Conservation (phyloP, 2,797 vertebrate species). For the Enteromius afrohamiltoni region DNA sequence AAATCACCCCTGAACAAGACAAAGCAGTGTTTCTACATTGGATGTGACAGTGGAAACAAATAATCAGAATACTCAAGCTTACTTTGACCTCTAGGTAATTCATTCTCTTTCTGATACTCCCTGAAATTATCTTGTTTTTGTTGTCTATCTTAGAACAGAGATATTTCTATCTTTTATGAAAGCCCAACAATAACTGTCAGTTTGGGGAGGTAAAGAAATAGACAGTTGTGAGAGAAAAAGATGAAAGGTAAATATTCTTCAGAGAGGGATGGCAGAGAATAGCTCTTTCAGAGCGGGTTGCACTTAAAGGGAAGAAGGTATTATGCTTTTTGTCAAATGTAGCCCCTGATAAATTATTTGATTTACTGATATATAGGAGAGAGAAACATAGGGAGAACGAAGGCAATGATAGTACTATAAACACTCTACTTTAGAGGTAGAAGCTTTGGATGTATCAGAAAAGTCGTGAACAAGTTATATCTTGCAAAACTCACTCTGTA, state of each 20-base stretch:
- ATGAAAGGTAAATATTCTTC: slow-evolving; percentile 68
- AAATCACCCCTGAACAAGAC: background rate
- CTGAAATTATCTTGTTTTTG: slow-evolving; percentile 30
- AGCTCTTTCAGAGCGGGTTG: slow-evolving; percentile 26
- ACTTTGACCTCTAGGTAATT: slow-evolving; percentile 41
- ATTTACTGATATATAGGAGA: slow-evolving; percentile 35
- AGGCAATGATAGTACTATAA: slow-evolving; percentile 27
- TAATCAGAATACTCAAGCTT: slow-evolving; percentile 28
- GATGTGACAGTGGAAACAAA: background rate
- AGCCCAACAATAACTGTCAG: slow-evolving; percentile 67
- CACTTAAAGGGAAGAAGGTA: slow-evolving; percentile 23
- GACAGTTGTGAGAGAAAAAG: slow-evolving; percentile 67
- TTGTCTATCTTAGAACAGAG: slow-evolving; percentile 35
- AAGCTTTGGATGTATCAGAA: background rate
- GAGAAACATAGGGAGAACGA: slow-evolving; percentile 2
- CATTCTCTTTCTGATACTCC: slow-evolving; percentile 5
- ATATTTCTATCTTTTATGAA: slow-evolving; percentile 63
- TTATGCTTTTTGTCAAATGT: slow-evolving; percentile 38
- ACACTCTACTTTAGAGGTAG: background rate
- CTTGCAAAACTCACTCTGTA: background rate
- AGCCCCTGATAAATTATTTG: slow-evolving; percentile 41
- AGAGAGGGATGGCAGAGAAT: slow-evolving; percentile 49
- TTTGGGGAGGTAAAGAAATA: slow-evolving; percentile 59
- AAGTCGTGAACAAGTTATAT: slow-evolving; percentile 29
- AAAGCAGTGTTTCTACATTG: background rate